Conservation (phyloP, 2,888 invertebrate genomes). For the Parochlus steinenii region DNA sequence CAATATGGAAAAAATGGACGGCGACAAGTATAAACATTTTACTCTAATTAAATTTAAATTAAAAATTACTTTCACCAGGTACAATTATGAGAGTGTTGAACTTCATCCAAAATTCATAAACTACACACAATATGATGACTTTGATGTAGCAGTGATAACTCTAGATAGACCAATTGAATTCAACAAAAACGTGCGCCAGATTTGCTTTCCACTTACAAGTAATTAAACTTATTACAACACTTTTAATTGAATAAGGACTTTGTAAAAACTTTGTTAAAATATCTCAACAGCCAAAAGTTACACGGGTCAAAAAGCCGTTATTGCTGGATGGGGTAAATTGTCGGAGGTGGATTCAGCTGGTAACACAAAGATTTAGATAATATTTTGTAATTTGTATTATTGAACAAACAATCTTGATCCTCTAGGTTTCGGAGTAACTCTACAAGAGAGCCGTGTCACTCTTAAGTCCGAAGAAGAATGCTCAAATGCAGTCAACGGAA, state of each 20-base stretch:
- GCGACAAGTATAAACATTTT: too few species aligned
- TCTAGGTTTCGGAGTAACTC: not conserved
- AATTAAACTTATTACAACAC: too few species aligned
- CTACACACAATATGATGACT: conserved; percentile 8
- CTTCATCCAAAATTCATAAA: conserved; percentile 12
- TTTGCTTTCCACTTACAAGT: conserved; percentile 3
- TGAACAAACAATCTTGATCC: too few species aligned
- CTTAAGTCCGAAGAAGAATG: conserved; percentile 1
- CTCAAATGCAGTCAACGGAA: conserved; percentile 23
- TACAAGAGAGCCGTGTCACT: conserved; percentile 1
- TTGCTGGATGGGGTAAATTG: conserved; percentile 44
- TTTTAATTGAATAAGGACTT: too few species aligned
- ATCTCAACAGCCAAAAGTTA: conserved; percentile 30
- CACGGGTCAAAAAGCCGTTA: conserved; percentile 28
- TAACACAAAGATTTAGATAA: too few species aligned
- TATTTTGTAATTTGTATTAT: too few species aligned
- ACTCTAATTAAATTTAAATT: too few species aligned
- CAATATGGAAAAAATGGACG: conserved; percentile 2
- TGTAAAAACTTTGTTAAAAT: too few species aligned
- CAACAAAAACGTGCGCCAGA: not conserved
- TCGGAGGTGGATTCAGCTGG: too few species aligned
- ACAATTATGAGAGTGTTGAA: conserved; percentile 5
- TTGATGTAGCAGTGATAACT: conserved; percentile 4
- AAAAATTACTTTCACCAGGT: too few species aligned
- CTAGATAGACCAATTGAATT: not conserved